phyloP scores from a whole-genome alignment of 2,888 invertebrate genomes.

The Gerris lacustris region DNA sequence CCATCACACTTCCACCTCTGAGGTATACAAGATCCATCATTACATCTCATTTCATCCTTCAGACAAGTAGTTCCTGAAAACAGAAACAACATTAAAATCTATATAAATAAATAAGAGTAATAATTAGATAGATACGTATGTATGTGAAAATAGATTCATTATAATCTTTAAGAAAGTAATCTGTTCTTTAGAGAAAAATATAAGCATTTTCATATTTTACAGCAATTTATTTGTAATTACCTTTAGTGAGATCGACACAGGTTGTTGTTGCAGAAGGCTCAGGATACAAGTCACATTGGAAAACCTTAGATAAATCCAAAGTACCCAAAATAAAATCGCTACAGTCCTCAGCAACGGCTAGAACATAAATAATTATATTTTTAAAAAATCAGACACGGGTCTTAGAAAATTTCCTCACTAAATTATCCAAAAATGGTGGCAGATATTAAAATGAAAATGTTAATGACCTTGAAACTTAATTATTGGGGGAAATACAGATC shows the following conservation, averaged over 20 bases:
- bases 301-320: constrained; percentile 42
- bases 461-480: too few species aligned
- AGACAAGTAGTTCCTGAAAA: constrained; percentile 40
- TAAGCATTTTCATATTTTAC: too few species aligned
- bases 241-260: constrained; percentile 44
- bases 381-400: too few species aligned
- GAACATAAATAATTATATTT: constrained; percentile 28
- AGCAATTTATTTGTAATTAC: constrained; percentile 26
- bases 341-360: constrained; percentile 51
- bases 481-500: too few species aligned
- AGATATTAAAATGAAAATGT: too few species aligned
- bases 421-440: too few species aligned
- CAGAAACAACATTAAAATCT: background rate
- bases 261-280: constrained; percentile 41
- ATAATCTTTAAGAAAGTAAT: too few species aligned
- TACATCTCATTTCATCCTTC: constrained; percentile 45
- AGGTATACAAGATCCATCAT: constrained; percentile 49
- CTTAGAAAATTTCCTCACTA: too few species aligned
- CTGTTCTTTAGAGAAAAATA: too few species aligned
- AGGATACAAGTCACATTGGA: constrained; percentile 50
- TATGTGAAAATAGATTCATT: too few species aligned
- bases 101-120: too few species aligned
- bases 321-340: constrained; percentile 47
- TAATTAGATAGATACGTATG: too few species aligned
- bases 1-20: constrained; percentile 46